Conservation (phyloP, 2,797 vertebrate species). For the Enteromius anoplus region DNA sequence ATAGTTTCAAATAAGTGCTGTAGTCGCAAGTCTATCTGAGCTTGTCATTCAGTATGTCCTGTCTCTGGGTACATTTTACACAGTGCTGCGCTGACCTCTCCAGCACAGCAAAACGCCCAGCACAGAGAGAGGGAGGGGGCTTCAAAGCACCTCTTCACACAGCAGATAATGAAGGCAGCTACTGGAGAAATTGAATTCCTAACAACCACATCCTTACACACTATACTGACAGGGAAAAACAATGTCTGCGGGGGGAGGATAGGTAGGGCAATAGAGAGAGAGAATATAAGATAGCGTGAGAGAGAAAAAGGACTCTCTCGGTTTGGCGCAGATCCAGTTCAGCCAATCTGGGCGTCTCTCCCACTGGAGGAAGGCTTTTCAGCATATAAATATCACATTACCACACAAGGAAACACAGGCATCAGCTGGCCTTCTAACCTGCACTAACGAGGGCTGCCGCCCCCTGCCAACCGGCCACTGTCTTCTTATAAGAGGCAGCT, state of each 20-base stretch:
- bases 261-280: conserved; percentile 49
- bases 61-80: conserved; percentile 76
- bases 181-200: conserved; percentile 66
- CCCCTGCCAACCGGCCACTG: conserved; percentile 49
- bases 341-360: conserved; percentile 48
- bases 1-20: conserved; percentile 44
- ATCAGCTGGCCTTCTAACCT: conserved; percentile 73
- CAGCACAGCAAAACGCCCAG: conserved; percentile 76
- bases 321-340: conserved; percentile 53
- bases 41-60: conserved; percentile 73
- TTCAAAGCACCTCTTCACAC: conserved; percentile 47
- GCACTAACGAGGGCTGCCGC: conserved; percentile 69
- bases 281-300: conserved; percentile 13
- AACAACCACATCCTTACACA: conserved; percentile 58
- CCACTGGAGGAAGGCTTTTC: conserved; percentile 73
- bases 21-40: conserved; percentile 72
- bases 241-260: conserved; percentile 49
- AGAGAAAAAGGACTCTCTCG: conserved; percentile 43
- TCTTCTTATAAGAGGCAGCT: conserved; percentile 27
- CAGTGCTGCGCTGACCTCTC: conserved; percentile 79
- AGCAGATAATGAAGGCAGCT: conserved; percentile 63
- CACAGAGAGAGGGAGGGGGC: conserved; percentile 63
- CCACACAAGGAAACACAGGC: conserved; percentile 79
- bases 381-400: conserved; percentile 85
- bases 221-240: conserved; percentile 69